These are phyloP conservation scores for western clawed frog (Xenopus tropicalis) DNA, from an alignment of 2,113 vertebrate genomes.

Conservation along the genomic window UCB_Xtro_10.0 CM004449.2:68911001-68911500, in stretches of 20 bases:
- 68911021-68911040: not conserved
- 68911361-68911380: too few relatives aligned
- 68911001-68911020: not conserved
- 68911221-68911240: not conserved
- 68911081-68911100: not conserved
- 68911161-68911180: not conserved
- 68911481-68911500: too few relatives aligned
- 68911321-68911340: too few relatives aligned
- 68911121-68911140: not conserved
- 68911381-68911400: too few relatives aligned
- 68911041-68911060: not conserved
- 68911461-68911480: too few relatives aligned
- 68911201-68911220: not conserved
- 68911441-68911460: too few relatives aligned
- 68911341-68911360: too few relatives aligned
- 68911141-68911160: not conserved
- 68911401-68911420: too few relatives aligned
- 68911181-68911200: not conserved
- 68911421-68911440: too few relatives aligned
- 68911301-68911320: too few relatives aligned
- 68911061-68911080: slow-evolving; percentile 16
- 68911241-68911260: not conserved
- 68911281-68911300: not conserved
- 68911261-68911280: not conserved
- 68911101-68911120: not conserved